These are phyloP conservation scores for Parasteatoda tepidariorum DNA, from an alignment of 1,140 invertebrate species.

Conservation along the genomic window DNA sequence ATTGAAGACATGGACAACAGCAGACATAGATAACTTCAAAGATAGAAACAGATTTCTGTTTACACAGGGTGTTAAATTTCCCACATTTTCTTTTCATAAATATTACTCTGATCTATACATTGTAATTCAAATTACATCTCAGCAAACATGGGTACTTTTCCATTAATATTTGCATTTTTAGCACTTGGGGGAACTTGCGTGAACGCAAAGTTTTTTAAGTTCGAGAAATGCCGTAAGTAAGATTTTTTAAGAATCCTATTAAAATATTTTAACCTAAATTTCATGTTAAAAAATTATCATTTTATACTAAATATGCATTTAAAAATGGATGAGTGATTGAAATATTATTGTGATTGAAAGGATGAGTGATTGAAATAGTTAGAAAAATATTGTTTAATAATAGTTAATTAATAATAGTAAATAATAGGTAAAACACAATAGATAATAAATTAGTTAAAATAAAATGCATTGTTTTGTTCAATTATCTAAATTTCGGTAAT, in stretches of 20 bases:
- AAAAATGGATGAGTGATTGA: not conserved
- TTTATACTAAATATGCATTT: not conserved
- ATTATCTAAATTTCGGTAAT: no score
- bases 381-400: no score
- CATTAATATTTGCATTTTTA: not conserved
- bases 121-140: not conserved
- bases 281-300: not conserved
- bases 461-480: no score
- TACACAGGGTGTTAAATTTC: not conserved
- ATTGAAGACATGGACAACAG: no score
- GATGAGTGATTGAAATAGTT: no score
- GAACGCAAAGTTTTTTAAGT: slow-evolving; percentile 7
- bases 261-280: not conserved
- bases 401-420: no score
- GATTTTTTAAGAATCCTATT: not conserved
- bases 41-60: no score
- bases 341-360: not conserved
- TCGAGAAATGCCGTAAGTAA: slow-evolving; percentile 30
- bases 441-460: no score
- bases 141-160: not conserved
- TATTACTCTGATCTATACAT: no score
- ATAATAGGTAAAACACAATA: no score
- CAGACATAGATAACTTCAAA: no score
- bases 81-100: no score
- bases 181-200: not conserved